phyloP scores from a whole-genome alignment of 2,888 invertebrate genomes.

The Sarcophaga rosellei region DNA sequence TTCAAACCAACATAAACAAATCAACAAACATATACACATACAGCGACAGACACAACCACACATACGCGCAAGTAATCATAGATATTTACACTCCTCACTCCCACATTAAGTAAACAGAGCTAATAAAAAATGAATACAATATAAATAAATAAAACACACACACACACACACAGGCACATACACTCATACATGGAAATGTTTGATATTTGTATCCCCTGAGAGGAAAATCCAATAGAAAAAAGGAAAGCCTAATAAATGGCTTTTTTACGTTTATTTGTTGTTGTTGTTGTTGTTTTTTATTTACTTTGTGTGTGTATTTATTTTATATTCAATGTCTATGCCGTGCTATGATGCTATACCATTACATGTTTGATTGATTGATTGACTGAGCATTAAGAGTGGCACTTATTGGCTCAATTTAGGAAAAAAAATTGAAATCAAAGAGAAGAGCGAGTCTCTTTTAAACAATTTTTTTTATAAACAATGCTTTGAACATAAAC shows the following conservation, averaged over 20 bases:
- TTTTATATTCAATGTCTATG: no score
- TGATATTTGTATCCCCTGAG: background rate
- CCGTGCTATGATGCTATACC: background rate
- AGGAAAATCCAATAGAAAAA: background rate
- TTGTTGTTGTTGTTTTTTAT: no score
- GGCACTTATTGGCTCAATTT: slow-evolving; percentile 35
- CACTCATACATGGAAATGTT: background rate
- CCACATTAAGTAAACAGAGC: no score
- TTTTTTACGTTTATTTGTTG: background rate
- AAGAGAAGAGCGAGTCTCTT: no score
- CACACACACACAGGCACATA: background rate
- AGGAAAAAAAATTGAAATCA: background rate
- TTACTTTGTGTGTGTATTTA: no score
- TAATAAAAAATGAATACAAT: background rate
- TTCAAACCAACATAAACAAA: slow-evolving; percentile 45
- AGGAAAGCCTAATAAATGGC: background rate
- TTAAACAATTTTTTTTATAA: no score
- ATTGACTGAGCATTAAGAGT: background rate
- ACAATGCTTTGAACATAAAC: no score
- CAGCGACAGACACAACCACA: no score
- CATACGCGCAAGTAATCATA: no score
- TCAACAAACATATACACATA: background rate
- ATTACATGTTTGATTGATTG: background rate
- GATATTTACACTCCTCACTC: no score
- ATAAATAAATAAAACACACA: background rate